Evolutionary conservation across 2,888 invertebrate genomes (phyloP), one percentile per base, ranked within the genome.

Genomic region (Operophtera brumata): DNA sequence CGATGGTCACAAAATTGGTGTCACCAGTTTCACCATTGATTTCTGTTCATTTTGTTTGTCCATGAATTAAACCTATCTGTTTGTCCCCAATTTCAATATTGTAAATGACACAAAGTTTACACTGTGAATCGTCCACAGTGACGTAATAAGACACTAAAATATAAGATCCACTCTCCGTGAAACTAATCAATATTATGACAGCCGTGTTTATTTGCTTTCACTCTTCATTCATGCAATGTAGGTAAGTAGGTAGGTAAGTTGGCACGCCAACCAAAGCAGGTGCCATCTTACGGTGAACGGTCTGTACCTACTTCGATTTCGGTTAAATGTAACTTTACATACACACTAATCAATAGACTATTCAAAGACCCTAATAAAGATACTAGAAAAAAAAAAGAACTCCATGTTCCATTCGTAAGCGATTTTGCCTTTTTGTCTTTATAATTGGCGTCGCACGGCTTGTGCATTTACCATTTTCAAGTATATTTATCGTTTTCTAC

Each of bases 1-100:
- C 12, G 25, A 42, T 40, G 42, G 48, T 42, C 32, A 40, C 11
- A 20, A 12, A 34, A 41, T 35, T 48, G 42, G 46, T 55, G 59
- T 42, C 26, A 41, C 26, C 32, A 32, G 28, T 10, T 37, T 25
- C n/a, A 12, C 20, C 25, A 44, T 44, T 44, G 11, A 11, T 26
- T 42, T 26, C 26, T 26, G 26, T 26, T n/a, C 6, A 26, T 30
- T 30, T 9, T 30, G 7, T 30, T 7, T 30, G 30, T 9, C 30
- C 30, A 7, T 30, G 30, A 8, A 30, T 5, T 2, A 9, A 7
- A 9, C 8, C 30, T 20, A 20, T 6, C 30, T 30, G 30, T 6
- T 30, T 30, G 8, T 9, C 30, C 30, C 7, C 30, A 30, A 30
- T 30, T 30, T 30, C 30, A 9, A 3, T 13, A 37, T 37, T 14